phyloP scores from a whole-genome alignment of 2,888 invertebrate species.

The Eugnorisma glareosa region DNA sequence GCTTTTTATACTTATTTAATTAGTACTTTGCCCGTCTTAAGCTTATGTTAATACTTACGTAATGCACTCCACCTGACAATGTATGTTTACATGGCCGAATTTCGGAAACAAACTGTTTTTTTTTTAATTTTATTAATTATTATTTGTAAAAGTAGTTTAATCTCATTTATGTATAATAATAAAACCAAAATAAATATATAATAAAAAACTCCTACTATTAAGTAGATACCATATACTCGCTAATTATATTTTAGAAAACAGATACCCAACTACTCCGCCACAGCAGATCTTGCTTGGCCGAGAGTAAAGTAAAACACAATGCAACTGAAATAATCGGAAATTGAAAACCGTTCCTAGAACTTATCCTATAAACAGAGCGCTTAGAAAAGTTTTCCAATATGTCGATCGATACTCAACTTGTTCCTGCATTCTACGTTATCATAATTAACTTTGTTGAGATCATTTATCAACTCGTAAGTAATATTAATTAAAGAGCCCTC shows the following conservation, averaged over 20 bases:
- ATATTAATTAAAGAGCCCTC: slow-evolving; percentile 49
- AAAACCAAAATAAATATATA: too few species aligned
- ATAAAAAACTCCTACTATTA: too few species aligned
- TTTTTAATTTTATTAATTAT: neutral
- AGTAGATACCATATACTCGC: too few species aligned
- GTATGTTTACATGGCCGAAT: neutral
- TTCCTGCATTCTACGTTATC: slow-evolving; percentile 4
- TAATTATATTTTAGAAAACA: too few species aligned
- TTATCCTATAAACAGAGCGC: neutral
- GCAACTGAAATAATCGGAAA: neutral
- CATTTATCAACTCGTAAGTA: slow-evolving; percentile 51
- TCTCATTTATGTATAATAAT: too few species aligned
- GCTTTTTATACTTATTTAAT: too few species aligned
- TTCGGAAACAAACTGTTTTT: too few species aligned
- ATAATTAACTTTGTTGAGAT: slow-evolving; percentile 44
- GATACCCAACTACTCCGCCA: neutral
- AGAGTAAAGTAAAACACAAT: neutral
- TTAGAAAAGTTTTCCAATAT: slow-evolving; percentile 18
- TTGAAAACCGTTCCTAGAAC: slow-evolving; percentile 18
- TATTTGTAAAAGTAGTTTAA: neutral
- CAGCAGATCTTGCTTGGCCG: neutral
- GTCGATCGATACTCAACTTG: slow-evolving; percentile 6
- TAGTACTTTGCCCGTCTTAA: neutral
- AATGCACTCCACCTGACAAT: too few species aligned
- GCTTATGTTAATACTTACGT: too few species aligned